These are phyloP conservation scores for Darevskia mixta DNA, from an alignment of 2,797 vertebrate genomes.

Conservation along the genomic window DNA sequence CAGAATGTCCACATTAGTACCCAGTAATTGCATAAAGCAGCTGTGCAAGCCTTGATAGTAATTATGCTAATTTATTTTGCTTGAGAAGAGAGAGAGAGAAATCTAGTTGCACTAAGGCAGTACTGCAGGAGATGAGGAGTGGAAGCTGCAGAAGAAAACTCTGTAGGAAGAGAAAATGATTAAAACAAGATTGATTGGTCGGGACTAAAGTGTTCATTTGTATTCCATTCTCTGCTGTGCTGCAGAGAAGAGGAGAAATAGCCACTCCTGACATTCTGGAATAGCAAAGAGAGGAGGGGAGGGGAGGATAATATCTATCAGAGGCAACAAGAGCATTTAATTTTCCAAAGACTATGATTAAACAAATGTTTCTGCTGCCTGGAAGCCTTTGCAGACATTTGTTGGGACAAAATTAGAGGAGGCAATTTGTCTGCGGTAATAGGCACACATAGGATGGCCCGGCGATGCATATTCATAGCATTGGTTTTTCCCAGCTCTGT, in stretches of 20 bases:
- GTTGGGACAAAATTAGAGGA: slow-evolving; percentile 70
- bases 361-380: slow-evolving; percentile 72
- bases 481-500: background rate
- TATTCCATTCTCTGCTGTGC: slow-evolving; percentile 53
- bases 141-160: slow-evolving; percentile 25
- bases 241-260: slow-evolving; percentile 62
- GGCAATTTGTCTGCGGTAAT: slow-evolving; percentile 64
- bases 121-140: slow-evolving; percentile 46
- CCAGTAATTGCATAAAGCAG: slow-evolving; percentile 19
- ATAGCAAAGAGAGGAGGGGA: slow-evolving; percentile 24
- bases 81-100: slow-evolving; percentile 49
- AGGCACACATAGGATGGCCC: slow-evolving; percentile 29
- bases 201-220: slow-evolving; percentile 58
- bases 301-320: slow-evolving; percentile 63
- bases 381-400: slow-evolving; percentile 65
- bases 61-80: slow-evolving; percentile 60
- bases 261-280: slow-evolving; percentile 41
- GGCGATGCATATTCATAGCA: background rate
- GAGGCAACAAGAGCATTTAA: slow-evolving; percentile 61
- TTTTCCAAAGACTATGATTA: slow-evolving; percentile 74
- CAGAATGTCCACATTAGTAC: slow-evolving; percentile 36
- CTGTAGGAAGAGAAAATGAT: slow-evolving; percentile 48
- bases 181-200: slow-evolving; percentile 64
- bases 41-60: slow-evolving; percentile 35
- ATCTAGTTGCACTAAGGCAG: slow-evolving; percentile 37